Evolutionary conservation across 37 sponge, comb jelly and placozoan species (phyloP), one percentile per base, ranked within the genome.

Genomic region (Tethya wilhelma): DNA sequence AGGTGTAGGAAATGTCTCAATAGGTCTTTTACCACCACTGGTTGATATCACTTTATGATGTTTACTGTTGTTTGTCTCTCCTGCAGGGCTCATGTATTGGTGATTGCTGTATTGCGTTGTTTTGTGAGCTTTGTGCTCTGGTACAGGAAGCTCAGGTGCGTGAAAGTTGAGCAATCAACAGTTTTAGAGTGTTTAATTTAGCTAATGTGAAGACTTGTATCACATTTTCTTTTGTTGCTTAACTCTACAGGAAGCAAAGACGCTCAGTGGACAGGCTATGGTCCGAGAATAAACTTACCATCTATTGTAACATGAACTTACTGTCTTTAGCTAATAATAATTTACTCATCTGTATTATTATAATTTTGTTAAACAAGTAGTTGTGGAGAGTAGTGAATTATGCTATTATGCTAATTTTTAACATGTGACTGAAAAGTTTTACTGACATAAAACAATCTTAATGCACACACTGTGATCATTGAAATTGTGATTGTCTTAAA

Each of bases 61-160:
- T 19, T 9, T 28, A 58, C 23, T 58, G 23, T 58, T 4, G 4
- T 58, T 4, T 58, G 23, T 9, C 5, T 58, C 33, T 65, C 33
- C 25, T 70, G 9, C 30, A 72, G 73, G 73, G 73, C 4, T 72
- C 73, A 38, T 72, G 73, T 41, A 7, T 72, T 72, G 55, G 30
- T 72, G 73, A 72, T 26, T 72, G 73, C 28, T 72, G 73, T 26
- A 3, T 3, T 49, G 36, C 49, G 2, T 4, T 33, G 3, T 72
- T 45, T 45, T 72, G 73, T 30, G 45, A 25, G 38, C 34, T 17
- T 8, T 72, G 73, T 28, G 49, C 73, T 5, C 38, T 72, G 22
- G 45, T 49, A 20, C 73, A 72, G 31, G 73, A 72, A 49, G 73
- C 73, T 30, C 73, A 72, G 73, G 73, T 72, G 17, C 45, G 49